Base-by-base conservation (phyloP, 2,113 vertebrate species). In the Riparia riparia region DNA sequence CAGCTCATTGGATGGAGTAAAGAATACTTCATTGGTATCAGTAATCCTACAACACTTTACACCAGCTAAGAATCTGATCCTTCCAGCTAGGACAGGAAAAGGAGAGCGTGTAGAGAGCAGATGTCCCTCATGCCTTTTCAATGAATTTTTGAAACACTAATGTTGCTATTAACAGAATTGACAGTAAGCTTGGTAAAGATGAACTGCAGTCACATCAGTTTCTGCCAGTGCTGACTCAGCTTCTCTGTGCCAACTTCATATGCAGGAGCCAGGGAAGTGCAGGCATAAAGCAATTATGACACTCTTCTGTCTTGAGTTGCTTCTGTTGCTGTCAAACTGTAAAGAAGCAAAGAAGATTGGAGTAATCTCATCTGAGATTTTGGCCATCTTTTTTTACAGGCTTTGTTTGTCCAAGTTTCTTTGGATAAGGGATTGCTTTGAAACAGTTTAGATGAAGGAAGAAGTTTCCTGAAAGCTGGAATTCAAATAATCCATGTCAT, bases 181-280 rank as follows among this genome's bases (percentile, higher is more conserved):
- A 73, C 47, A 80, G 57, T 64, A 78, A 83, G 14, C 19, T 81
- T 78, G 47, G 49, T 71, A 68, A 81, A 84, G 76, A 68, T 65
- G 53, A 93, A 56, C 37, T 93, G 58, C 68, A 88, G 51, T 45
- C 61, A 32, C 82, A 89, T 86, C 79, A 93, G 51, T 70, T 94
- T 94, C 77, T 80, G 34, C 56, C 64, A 44, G 39, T 39, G 85
- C 96, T 96, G 90, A 94, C 60, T 77, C 79, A 93, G 88, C 85
- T 86, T 84, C n/a, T 76, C 11, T 0, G 1, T 60, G 45, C 28
- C 93, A 90, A 86, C 57, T 64, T 85, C 37, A 63, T 74, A 70
- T 0, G 0, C 22, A 78, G 88, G 37, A 47, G n/a, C 64, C 41
- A 68, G 56, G 5, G 20, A 89, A 89, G 41, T 39, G 28, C 49